Conservation (phyloP, 2,113 vertebrate species). For the Nerophis ophidion region DNA sequence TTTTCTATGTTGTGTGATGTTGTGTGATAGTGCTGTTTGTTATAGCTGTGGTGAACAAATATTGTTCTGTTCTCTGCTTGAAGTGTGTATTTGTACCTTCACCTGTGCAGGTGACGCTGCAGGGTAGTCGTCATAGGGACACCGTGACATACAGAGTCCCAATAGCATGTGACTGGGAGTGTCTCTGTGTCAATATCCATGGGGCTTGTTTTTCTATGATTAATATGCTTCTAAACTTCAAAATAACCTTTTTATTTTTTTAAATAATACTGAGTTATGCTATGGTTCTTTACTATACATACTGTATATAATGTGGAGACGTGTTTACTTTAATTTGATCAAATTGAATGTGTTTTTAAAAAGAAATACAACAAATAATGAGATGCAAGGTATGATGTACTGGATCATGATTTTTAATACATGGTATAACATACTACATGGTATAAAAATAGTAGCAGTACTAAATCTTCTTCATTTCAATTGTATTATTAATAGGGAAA, state of each 20-base stretch:
- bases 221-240: neutral
- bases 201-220: neutral
- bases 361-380: neutral
- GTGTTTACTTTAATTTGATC: no score
- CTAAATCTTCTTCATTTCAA: no score
- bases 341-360: neutral
- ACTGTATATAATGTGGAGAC: neutral
- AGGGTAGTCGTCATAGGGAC: slow-evolving; percentile 36
- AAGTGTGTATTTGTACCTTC: neutral
- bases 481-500: no score
- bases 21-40: neutral
- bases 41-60: neutral
- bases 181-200: slow-evolving; percentile 5
- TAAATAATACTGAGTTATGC: neutral
- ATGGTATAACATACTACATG: no score
- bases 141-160: slow-evolving; percentile 18
- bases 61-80: no score
- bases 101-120: slow-evolving; percentile 21
- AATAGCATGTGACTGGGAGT: slow-evolving; percentile 40
- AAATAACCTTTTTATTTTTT: no score
- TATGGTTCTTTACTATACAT: neutral
- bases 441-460: no score
- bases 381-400: neutral
- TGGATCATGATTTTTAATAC: no score
- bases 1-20: neutral